Conservation (phyloP, 2,797 vertebrate genomes). For the Orestias chungarensis region DNA sequence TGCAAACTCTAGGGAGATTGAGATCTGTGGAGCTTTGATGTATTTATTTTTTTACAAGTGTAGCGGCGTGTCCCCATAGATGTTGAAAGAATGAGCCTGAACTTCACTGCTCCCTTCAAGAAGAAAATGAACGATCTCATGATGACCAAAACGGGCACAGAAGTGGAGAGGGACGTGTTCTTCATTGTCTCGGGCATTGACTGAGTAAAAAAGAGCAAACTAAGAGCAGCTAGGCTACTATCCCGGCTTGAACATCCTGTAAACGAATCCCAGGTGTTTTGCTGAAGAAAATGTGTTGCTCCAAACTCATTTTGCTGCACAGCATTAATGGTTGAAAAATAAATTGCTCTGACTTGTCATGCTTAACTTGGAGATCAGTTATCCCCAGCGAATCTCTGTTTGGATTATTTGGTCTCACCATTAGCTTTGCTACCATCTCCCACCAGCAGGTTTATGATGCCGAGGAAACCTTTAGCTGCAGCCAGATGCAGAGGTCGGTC, state of each 20-base stretch:
- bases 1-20: neutral
- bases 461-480: constrained; percentile 92
- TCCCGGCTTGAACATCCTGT: neutral
- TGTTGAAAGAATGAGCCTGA: constrained; percentile 92
- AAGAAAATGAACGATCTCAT: constrained; percentile 84
- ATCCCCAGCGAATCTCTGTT: neutral
- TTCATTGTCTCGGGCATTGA: constrained; percentile 93
- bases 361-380: neutral
- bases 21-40: neutral
- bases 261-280: constrained; percentile 4
- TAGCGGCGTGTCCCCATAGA: constrained; percentile 93
- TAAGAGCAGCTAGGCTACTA: neutral
- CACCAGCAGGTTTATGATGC: constrained; percentile 86
- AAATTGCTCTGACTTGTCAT: neutral
- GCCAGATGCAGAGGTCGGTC: constrained; percentile 92
- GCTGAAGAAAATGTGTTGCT: constrained; percentile 3
- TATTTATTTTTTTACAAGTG: no score
- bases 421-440: constrained; percentile 88
- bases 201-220: constrained; percentile 63
- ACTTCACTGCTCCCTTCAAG: constrained; percentile 85
- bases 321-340: neutral
- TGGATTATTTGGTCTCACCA: constrained; percentile 72
- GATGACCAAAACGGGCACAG: constrained; percentile 92
- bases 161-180: constrained; percentile 94
- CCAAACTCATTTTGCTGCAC: neutral